phyloP scores from a whole-genome alignment of 2,113 vertebrate species.

The Ceyx melanurus region DNA sequence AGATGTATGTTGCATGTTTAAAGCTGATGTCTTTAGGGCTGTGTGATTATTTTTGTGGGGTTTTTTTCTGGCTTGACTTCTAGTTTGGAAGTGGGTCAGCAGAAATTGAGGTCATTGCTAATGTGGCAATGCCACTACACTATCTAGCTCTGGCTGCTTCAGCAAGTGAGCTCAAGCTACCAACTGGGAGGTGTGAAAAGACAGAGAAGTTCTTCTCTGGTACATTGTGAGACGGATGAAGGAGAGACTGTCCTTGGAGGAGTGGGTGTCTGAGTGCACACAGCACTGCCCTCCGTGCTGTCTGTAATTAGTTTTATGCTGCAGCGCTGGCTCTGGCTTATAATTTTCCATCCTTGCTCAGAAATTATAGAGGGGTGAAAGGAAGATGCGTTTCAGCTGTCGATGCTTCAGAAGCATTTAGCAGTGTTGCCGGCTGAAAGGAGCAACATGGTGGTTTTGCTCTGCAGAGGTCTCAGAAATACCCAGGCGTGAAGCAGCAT shows the following conservation, averaged over 20 bases:
- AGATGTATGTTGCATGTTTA: accelerated
- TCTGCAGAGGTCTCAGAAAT: not conserved
- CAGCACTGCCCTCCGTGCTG: accelerated
- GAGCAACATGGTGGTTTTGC: not conserved
- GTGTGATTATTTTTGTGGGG: not conserved
- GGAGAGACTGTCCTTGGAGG: not conserved
- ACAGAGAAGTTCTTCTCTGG: not conserved
- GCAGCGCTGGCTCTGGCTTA: not conserved
- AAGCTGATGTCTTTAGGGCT: not conserved
- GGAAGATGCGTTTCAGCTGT: slow-evolving; percentile 42
- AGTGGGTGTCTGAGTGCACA: not conserved
- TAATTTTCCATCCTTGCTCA: slow-evolving; percentile 10
- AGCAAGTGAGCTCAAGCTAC: not conserved
- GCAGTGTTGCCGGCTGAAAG: not conserved
- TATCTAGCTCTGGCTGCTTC: not conserved
- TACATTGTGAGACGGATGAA: not conserved
- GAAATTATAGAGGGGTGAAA: slow-evolving; percentile 44
- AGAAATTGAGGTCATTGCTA: not conserved
- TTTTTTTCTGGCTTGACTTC: not conserved
- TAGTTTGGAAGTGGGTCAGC: not conserved
- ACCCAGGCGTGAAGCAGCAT: not conserved
- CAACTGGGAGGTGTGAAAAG: not conserved
- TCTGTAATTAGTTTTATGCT: not conserved
- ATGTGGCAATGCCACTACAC: not conserved
- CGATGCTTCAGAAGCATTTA: not conserved